These are phyloP conservation scores for Poecilia latipinna DNA, from an alignment of 2,113 vertebrate species.

Conservation along the genomic window DNA sequence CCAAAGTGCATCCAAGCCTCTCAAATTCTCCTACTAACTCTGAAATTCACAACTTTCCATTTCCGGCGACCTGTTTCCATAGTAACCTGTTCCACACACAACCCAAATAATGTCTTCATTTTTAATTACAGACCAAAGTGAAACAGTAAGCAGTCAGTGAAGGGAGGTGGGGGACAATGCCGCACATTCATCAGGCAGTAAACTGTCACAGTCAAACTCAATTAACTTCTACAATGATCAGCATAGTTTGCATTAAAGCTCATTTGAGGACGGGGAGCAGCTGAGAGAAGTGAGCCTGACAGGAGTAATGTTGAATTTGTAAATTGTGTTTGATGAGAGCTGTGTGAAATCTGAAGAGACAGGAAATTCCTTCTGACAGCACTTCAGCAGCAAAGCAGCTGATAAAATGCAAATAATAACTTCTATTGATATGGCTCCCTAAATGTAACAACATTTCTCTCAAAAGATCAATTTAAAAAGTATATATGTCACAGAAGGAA, in stretches of 20 bases:
- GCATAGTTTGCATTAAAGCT: conserved; percentile 42
- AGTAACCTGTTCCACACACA: neutral
- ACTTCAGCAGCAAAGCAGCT: conserved; percentile 10
- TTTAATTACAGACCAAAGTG: conserved; percentile 46
- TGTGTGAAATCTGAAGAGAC: conserved; percentile 38
- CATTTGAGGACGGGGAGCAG: conserved; percentile 22
- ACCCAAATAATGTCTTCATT: conserved; percentile 29
- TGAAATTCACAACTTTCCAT: neutral
- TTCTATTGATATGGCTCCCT: conserved; percentile 1
- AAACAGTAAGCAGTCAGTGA: conserved; percentile 44
- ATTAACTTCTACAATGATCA: conserved; percentile 51
- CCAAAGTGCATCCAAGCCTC: too few relatives aligned
- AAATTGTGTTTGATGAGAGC: conserved; percentile 37
- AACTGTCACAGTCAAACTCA: conserved; percentile 41
- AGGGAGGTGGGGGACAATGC: conserved; percentile 43
- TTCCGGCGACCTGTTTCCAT: neutral
- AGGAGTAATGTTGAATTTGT: conserved; percentile 21
- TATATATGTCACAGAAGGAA: neutral
- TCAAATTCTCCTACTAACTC: neutral
- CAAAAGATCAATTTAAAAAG: neutral
- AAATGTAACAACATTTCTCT: neutral
- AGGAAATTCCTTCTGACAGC: conserved; percentile 36
- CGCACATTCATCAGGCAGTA: conserved; percentile 35
- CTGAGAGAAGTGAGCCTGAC: conserved; percentile 20
- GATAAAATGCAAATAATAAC: conserved; percentile 30